Evolutionary conservation across 2,113 vertebrate genomes (phyloP).

Genomic region (Calidris pugnax): DNA sequence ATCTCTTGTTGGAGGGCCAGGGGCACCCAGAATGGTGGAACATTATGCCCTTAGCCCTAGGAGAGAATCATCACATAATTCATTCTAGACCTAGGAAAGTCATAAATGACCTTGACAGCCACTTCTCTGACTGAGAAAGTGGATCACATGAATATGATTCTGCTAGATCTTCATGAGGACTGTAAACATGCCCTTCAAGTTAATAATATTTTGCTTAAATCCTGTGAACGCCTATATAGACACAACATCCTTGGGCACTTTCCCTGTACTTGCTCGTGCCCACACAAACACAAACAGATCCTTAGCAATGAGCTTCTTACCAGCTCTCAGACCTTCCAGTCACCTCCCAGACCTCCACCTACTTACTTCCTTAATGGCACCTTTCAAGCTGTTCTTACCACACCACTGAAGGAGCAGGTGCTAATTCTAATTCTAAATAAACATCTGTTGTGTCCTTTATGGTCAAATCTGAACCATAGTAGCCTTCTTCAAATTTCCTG

Average conservation of each 20-base stretch:
- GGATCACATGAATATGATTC: background rate
- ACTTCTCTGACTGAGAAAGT: background rate
- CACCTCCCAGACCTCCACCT: constrained; percentile 63
- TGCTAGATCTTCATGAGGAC: background rate
- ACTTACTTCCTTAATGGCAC: constrained; percentile 69
- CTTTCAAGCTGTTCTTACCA: constrained; percentile 61
- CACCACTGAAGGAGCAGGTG: constrained; percentile 48
- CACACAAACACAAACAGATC: constrained; percentile 4
- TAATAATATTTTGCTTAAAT: constrained; percentile 2
- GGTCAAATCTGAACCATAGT: constrained; percentile 40
- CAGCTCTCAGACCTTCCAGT: constrained; percentile 22
- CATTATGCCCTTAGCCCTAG: background rate
- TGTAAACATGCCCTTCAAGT: background rate
- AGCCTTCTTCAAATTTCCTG: constrained; percentile 17
- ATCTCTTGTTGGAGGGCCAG: background rate
- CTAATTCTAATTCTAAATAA: constrained; percentile 77
- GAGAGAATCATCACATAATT: background rate
- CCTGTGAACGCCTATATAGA: background rate
- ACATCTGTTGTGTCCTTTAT: constrained; percentile 73
- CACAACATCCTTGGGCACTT: background rate
- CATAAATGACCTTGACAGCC: background rate
- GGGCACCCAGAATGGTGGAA: background rate
- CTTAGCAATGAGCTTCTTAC: constrained; percentile 33
- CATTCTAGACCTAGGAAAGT: background rate
- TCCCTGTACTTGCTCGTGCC: background rate